A percentile compares a stretch with the other conserved stretches of the same genome.
These are phyloP conservation scores for Amaurobius ferox DNA, from an alignment of 2,888 invertebrate genomes.

Conservation along the genomic window DNA sequence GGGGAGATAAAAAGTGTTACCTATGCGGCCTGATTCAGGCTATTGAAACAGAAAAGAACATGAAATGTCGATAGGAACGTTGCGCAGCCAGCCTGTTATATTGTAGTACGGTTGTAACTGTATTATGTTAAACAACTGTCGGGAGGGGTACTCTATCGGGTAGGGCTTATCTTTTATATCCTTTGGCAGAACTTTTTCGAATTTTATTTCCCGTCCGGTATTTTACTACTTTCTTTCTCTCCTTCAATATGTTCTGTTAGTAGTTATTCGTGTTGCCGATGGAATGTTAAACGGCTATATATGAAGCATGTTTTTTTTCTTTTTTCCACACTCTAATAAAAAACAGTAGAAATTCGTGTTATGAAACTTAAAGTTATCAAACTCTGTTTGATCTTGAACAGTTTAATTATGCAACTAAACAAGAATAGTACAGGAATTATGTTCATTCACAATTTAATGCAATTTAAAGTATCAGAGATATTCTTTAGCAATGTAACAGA, in stretches of 20 bases:
- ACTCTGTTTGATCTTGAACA: not conserved
- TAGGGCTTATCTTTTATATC: constrained; percentile 65
- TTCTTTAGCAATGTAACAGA: too few species aligned
- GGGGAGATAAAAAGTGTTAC: too few species aligned
- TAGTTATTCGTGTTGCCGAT: constrained; percentile 28
- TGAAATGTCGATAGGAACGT: too few species aligned
- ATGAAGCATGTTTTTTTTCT: constrained; percentile 41
- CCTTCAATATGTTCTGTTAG: constrained; percentile 30
- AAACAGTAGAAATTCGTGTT: constrained; percentile 21
- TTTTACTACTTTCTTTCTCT: constrained; percentile 57
- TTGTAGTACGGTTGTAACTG: too few species aligned
- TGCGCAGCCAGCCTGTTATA: too few species aligned
- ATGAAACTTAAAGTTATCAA: not conserved
- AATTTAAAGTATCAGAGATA: too few species aligned
- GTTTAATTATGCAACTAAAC: not conserved
- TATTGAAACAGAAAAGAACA: too few species aligned
- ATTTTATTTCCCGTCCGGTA: constrained; percentile 54
- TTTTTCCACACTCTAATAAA: constrained; percentile 23
- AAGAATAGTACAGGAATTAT: not conserved
- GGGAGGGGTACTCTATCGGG: constrained; percentile 44
- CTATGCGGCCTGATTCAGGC: too few species aligned
- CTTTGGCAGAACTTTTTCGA: constrained; percentile 66
- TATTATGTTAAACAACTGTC: too few species aligned
- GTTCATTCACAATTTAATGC: not conserved
- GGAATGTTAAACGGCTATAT: constrained; percentile 48